Evolutionary conservation across 1,140 invertebrate species (phyloP).

Genomic region (Drosophila bocqueti): DNA sequence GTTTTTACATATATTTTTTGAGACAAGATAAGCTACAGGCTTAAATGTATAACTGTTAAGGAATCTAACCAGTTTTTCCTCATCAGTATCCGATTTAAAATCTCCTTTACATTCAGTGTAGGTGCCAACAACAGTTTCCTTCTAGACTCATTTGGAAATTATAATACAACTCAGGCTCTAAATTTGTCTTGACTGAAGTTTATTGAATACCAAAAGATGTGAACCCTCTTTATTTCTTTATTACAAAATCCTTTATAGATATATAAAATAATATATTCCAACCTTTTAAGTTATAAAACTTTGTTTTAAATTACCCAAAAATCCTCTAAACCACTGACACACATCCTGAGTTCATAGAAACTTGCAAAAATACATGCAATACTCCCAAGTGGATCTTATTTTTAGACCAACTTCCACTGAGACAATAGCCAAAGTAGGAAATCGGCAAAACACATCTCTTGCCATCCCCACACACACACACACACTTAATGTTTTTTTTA

Average conservation of each 20-base stretch:
- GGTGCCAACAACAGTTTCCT: too few relatives aligned
- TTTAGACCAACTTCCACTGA: slow-evolving; percentile 7
- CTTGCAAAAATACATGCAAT: background rate
- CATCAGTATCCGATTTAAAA: background rate
- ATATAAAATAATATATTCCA: rapidly evolving
- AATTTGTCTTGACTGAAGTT: background rate
- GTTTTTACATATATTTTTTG: background rate
- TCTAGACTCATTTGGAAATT: background rate
- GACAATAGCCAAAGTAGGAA: slow-evolving; percentile 4
- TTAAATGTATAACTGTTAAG: background rate
- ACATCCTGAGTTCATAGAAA: background rate
- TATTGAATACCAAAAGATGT: too few relatives aligned
- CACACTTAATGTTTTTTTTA: slow-evolving; percentile 1
- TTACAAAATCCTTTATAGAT: background rate
- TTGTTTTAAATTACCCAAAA: background rate
- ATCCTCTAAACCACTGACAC: background rate
- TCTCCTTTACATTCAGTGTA: background rate
- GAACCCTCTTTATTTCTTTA: background rate
- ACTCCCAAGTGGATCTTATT: background rate
- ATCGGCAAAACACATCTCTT: slow-evolving; percentile 1
- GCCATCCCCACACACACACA: slow-evolving; percentile 1
- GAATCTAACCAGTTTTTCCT: background rate
- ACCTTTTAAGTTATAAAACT: background rate
- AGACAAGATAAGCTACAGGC: background rate
- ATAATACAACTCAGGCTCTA: background rate